Evolutionary conservation across 1,140 invertebrate species (phyloP).

Genomic region (Lepidurus apus): DNA sequence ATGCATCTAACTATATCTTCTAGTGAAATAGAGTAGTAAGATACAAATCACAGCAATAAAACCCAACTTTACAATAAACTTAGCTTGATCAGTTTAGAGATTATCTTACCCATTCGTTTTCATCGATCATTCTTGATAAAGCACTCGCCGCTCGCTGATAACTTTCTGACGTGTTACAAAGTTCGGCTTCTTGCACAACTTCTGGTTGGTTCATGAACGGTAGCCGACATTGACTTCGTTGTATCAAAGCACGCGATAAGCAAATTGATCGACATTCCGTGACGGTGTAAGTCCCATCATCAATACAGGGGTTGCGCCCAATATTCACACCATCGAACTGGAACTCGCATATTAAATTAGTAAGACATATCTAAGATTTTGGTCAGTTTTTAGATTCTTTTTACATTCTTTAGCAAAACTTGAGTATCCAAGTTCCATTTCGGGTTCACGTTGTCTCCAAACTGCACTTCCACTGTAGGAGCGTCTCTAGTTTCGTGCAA

Average conservation of each 20-base stretch:
- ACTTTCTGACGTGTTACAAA: constrained; percentile 13
- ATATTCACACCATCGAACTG: constrained; percentile 30
- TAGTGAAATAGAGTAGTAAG: too few species aligned
- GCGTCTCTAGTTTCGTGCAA: constrained; percentile 5
- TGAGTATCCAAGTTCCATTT: constrained; percentile 27
- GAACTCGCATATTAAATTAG: neutral
- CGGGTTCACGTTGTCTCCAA: constrained; percentile 22
- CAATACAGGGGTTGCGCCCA: constrained; percentile 24
- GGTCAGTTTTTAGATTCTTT: neutral
- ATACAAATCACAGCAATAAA: too few species aligned
- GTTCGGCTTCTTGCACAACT: neutral
- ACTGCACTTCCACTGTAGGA: constrained; percentile 13
- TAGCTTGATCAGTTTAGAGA: neutral
- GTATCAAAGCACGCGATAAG: neutral
- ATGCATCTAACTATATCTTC: too few species aligned
- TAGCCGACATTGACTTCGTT: constrained; percentile 7
- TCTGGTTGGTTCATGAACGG: constrained; percentile 31
- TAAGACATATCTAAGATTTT: neutral
- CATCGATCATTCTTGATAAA: neutral
- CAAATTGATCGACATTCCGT: constrained; percentile 22
- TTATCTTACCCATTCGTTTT: neutral
- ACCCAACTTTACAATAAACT: too few species aligned
- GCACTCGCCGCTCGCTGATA: neutral
- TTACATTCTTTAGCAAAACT: neutral
- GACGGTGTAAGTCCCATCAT: constrained; percentile 19